A percentile compares a stretch with the other conserved stretches of the same genome.
phyloP scores from a whole-genome alignment of 2,888 invertebrate genomes.

The Steromphala cineraria region DNA sequence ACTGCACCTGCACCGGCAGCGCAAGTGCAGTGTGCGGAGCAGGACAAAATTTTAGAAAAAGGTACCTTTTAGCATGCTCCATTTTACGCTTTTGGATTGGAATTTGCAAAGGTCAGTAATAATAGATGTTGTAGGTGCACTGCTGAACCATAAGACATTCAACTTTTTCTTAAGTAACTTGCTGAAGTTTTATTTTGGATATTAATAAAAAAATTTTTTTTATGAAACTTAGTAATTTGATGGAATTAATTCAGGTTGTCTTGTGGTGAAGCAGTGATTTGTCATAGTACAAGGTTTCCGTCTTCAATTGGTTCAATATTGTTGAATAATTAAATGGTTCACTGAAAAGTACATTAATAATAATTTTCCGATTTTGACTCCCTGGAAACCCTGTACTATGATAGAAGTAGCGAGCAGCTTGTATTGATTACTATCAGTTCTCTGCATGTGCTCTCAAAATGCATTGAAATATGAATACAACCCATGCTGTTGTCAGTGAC shows the following conservation, averaged over 20 bases:
- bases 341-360: no score
- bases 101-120: background rate
- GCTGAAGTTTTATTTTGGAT: background rate
- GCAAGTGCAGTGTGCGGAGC: conserved; percentile 7
- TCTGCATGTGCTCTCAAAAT: no score
- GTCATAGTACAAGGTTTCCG: background rate
- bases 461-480: no score
- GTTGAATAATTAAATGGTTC: background rate
- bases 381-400: background rate
- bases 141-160: background rate
- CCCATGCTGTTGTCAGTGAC: no score
- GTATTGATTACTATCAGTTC: no score
- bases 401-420: no score
- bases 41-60: conserved; percentile 23
- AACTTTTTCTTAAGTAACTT: background rate
- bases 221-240: no score
- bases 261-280: background rate
- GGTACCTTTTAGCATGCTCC: conserved; percentile 18
- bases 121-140: background rate
- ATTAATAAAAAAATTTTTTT: no score
- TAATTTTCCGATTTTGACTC: no score
- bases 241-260: background rate
- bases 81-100: background rate
- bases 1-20: conserved; percentile 18
- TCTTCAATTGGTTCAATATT: background rate